phyloP scores from a whole-genome alignment of 2,888 invertebrate species.

The Diarsia mendica region DNA sequence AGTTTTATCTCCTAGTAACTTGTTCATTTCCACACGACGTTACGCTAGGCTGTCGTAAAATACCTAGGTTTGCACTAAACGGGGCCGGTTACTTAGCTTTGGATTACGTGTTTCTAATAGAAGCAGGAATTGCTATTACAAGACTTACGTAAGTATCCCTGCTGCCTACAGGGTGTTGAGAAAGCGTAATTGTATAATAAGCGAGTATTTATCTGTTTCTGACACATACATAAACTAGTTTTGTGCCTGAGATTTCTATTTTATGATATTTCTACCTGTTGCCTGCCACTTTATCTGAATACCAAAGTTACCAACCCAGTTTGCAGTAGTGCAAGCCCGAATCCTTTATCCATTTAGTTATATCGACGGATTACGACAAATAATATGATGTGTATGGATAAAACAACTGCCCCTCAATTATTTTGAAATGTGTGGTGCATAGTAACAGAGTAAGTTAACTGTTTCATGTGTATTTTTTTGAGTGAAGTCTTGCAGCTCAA shows the following conservation, averaged over 20 bases:
- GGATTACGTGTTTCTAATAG: conserved; percentile 64
- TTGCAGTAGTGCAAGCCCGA: neutral
- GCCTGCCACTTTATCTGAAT: neutral
- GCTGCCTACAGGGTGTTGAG: conserved; percentile 62
- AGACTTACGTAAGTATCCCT: conserved; percentile 66
- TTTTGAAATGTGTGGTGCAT: neutral
- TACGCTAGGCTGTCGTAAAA: conserved; percentile 53
- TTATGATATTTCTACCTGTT: conserved; percentile 14
- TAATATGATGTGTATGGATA: neutral
- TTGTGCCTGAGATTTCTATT: conserved; percentile 11
- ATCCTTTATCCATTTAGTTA: neutral
- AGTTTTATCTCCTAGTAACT: conserved; percentile 24
- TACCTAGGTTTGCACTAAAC: conserved; percentile 32
- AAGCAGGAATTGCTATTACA: conserved; percentile 70
- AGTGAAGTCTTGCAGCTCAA: neutral
- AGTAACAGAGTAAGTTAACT: neutral
- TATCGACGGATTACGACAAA: neutral
- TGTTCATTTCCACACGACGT: conserved; percentile 58
- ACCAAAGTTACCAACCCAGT: neutral
- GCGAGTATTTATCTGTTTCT: conserved; percentile 34
- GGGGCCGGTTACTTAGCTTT: conserved; percentile 39
- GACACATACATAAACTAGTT: conserved; percentile 31
- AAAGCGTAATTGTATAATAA: conserved; percentile 64
- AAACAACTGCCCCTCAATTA: neutral
- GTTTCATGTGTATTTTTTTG: neutral